Conservation (phyloP, 2,888 invertebrate species). For the Euplexia lucipara region DNA sequence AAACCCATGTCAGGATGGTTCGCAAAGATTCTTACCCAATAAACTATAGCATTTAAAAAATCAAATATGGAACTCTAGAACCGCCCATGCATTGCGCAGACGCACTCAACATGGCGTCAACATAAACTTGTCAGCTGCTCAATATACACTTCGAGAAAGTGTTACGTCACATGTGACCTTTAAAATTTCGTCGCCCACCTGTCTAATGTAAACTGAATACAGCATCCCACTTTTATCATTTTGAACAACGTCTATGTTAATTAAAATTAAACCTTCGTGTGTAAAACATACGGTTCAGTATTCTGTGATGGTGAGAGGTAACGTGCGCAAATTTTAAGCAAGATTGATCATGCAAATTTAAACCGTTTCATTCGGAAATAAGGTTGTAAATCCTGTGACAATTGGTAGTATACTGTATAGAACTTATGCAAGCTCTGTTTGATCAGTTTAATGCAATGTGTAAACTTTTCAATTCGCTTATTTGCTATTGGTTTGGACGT, state of each 20-base stretch:
- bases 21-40: slow-evolving; percentile 43
- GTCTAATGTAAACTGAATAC: slow-evolving; percentile 64
- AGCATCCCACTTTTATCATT: slow-evolving; percentile 67
- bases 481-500: slow-evolving; percentile 33
- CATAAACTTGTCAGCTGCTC: slow-evolving; percentile 55
- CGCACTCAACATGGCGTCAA: slow-evolving; percentile 48
- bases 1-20: neutral
- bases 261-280: neutral
- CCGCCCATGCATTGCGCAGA: slow-evolving; percentile 62
- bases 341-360: slow-evolving; percentile 26
- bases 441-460: slow-evolving; percentile 52
- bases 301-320: slow-evolving; percentile 6
- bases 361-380: neutral
- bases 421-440: slow-evolving; percentile 64
- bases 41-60: slow-evolving; percentile 60
- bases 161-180: slow-evolving; percentile 80
- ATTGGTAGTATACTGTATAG: neutral
- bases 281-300: slow-evolving; percentile 1
- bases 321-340: slow-evolving; percentile 46
- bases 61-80: slow-evolving; percentile 58
- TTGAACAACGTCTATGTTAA: slow-evolving; percentile 26
- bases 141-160: slow-evolving; percentile 73
- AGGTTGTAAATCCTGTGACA: slow-evolving; percentile 29
- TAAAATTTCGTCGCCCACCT: slow-evolving; percentile 76
- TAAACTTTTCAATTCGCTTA: slow-evolving; percentile 56